Evolutionary conservation across 2,888 invertebrate genomes (phyloP).

Genomic region (Erpobdella octoculata): DNA sequence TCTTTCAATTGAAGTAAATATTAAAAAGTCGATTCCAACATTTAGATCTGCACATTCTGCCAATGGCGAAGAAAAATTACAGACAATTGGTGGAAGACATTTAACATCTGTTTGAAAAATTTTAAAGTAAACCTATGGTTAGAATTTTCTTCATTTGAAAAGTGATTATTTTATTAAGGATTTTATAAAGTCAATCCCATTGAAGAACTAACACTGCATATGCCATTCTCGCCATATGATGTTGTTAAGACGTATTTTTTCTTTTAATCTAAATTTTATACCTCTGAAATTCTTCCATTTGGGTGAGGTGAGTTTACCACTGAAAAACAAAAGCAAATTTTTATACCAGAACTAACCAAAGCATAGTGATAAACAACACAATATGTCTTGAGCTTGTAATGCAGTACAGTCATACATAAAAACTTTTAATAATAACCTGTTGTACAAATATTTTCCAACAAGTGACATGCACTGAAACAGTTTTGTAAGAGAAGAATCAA

Average conservation of each 20-base stretch:
- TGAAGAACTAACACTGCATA: slow-evolving; percentile 74
- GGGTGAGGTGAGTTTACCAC: slow-evolving; percentile 96
- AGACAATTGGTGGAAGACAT: slow-evolving; percentile 79
- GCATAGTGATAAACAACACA: not conserved
- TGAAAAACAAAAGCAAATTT: slow-evolving; percentile 54
- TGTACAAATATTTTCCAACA: slow-evolving; percentile 51
- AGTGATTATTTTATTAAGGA: too few species aligned
- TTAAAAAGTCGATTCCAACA: not conserved
- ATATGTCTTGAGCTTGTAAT: too few species aligned
- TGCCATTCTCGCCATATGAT: slow-evolving; percentile 99
- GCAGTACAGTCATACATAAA: too few species aligned
- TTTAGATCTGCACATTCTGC: slow-evolving; percentile 69
- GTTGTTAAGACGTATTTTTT: slow-evolving; percentile 96
- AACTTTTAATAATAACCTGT: too few species aligned
- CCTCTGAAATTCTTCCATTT: slow-evolving; percentile 99
- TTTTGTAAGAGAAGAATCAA: slow-evolving; percentile 72
- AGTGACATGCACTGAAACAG: slow-evolving; percentile 95
- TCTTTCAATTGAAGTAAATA: too few species aligned
- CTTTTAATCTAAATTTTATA: slow-evolving; percentile 89
- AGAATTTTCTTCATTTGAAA: too few species aligned
- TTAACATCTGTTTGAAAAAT: slow-evolving; percentile 76
- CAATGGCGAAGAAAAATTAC: slow-evolving; percentile 89
- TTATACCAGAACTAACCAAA: not conserved
- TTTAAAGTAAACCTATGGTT: not conserved
- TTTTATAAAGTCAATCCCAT: too few species aligned